phyloP scores from a whole-genome alignment of 2,888 invertebrate species.

The Epsilonema sp. region DNA sequence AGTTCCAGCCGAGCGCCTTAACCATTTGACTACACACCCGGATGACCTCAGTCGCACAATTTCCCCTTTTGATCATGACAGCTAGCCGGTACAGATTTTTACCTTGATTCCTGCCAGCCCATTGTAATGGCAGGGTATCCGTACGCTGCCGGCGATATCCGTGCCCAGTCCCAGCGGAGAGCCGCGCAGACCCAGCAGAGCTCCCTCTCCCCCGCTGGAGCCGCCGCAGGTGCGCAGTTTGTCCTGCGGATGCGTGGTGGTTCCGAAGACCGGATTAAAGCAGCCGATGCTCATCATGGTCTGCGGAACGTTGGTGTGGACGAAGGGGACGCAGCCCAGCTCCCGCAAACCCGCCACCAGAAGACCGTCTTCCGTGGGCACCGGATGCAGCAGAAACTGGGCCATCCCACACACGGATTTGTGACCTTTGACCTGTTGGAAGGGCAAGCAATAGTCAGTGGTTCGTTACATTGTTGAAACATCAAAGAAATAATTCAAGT shows the following conservation, averaged over 20 bases:
- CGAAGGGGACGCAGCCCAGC: slow-evolving; percentile 37
- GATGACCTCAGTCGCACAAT: too few relatives aligned
- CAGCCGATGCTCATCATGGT: slow-evolving; percentile 24
- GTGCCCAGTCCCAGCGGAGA: slow-evolving; percentile 34
- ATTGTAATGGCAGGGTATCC: slow-evolving; percentile 35
- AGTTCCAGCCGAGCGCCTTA: too few relatives aligned
- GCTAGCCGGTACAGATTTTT: too few relatives aligned
- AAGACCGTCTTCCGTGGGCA: slow-evolving; percentile 8
- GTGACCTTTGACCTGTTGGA: slow-evolving; percentile 19
- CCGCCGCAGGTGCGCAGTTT: slow-evolving; percentile 30
- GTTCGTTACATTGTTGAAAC: too few relatives aligned
- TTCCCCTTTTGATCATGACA: too few relatives aligned
- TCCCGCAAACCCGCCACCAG: slow-evolving; percentile 16
- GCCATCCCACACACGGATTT: slow-evolving; percentile 27
- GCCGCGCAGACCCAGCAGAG: slow-evolving; percentile 33
- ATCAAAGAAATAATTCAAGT: slow-evolving; percentile 9
- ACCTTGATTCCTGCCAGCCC: slow-evolving; percentile 31
- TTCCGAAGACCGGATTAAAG: slow-evolving; percentile 32
- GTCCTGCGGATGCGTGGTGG: slow-evolving; percentile 32
- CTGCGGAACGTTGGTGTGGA: slow-evolving; percentile 34
- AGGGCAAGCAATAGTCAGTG: too few relatives aligned
- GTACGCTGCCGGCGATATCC: slow-evolving; percentile 36
- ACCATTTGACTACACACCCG: too few relatives aligned
- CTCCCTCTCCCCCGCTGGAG: slow-evolving; percentile 35
- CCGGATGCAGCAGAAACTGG: slow-evolving; percentile 22